A percentile compares a stretch with the other conserved stretches of the same genome.
Conservation (phyloP, 2,888 invertebrate genomes). For the Xestoiulus laeticollis region DNA sequence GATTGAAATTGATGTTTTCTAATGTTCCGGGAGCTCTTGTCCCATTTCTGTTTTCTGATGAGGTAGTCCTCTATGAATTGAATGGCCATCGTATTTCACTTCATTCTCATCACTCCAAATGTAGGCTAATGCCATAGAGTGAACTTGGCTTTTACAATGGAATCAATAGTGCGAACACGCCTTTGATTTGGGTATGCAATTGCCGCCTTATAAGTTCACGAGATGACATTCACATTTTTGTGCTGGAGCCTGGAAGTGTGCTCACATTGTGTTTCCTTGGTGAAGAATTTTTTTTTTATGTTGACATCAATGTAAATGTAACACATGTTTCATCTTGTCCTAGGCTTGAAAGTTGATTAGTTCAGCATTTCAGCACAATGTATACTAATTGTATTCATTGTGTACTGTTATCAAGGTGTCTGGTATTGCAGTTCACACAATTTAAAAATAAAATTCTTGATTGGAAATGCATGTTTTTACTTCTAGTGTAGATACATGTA, state of each 20-base stretch:
- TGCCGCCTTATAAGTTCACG: conserved; percentile 24
- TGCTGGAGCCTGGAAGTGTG: too few relatives aligned
- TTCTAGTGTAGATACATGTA: too few relatives aligned
- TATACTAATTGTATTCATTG: background rate
- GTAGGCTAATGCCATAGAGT: conserved; percentile 19
- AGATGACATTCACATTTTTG: conserved; percentile 2
- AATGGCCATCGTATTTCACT: background rate
- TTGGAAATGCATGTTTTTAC: too few relatives aligned
- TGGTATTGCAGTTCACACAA: background rate
- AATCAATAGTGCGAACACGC: conserved; percentile 29
- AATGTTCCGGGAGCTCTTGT: background rate
- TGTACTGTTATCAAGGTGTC: background rate
- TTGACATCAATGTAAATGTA: background rate
- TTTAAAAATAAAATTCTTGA: too few relatives aligned
- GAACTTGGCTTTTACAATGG: conserved; percentile 5
- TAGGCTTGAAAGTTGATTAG: background rate
- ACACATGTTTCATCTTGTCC: background rate
- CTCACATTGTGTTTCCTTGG: background rate
- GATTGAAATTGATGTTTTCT: background rate
- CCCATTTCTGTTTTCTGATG: background rate
- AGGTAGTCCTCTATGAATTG: background rate
- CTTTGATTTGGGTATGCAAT: background rate
- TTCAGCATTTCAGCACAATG: background rate
- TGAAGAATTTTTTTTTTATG: background rate
- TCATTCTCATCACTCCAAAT: background rate